Evolutionary conservation across 2,888 invertebrate species (phyloP).

Genomic region (Bombylius discolor): DNA sequence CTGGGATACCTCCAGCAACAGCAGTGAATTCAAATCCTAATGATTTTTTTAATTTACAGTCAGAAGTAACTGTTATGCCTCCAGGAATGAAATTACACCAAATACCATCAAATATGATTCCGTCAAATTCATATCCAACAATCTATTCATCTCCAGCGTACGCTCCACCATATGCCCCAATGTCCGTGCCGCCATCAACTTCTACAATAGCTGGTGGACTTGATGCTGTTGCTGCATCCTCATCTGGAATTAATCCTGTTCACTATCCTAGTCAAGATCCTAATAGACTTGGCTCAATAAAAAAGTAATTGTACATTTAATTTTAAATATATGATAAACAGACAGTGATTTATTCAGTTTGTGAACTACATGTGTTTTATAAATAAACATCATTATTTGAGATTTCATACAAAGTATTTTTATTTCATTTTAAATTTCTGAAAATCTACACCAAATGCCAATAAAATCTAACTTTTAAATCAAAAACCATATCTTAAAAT

Average conservation of each 20-base stretch:
- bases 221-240: slow-evolving; percentile 28
- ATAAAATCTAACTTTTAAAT: too few relatives aligned
- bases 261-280: slow-evolving; percentile 99
- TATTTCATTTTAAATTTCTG: too few relatives aligned
- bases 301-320: slow-evolving; percentile 21
- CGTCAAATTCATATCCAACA: slow-evolving; percentile 31
- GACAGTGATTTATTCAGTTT: too few relatives aligned
- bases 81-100: slow-evolving; percentile 37
- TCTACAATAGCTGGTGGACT: slow-evolving; percentile 17
- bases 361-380: too few relatives aligned
- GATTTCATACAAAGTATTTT: too few relatives aligned
- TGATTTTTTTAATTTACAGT: slow-evolving; percentile 49
- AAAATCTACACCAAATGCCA: too few relatives aligned
- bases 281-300: slow-evolving; percentile 64
- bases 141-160: slow-evolving; percentile 24
- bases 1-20: slow-evolving; percentile 60
- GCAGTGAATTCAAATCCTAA: slow-evolving; percentile 43
- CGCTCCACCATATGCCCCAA: slow-evolving; percentile 33
- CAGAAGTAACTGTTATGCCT: slow-evolving; percentile 33
- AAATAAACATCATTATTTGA: too few relatives aligned
- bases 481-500: too few relatives aligned
- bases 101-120: slow-evolving; percentile 32
- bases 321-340: too few relatives aligned
- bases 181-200: slow-evolving; percentile 30
- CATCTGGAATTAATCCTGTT: slow-evolving; percentile 44